phyloP scores from a whole-genome alignment of 2,113 vertebrate species.

The Syngnathus typhle region DNA sequence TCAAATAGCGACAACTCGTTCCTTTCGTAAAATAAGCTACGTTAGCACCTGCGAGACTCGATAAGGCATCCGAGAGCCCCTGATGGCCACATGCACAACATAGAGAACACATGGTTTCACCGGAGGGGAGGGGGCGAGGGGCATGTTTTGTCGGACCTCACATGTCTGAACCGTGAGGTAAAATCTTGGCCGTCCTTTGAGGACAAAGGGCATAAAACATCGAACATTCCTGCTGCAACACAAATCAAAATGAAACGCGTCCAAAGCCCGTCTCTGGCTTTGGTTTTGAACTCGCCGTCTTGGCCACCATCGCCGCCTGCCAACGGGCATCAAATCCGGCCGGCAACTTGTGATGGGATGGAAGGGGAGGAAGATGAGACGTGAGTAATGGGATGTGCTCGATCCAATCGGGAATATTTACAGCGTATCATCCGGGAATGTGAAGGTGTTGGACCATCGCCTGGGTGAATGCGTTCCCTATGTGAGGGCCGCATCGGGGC shows the following conservation, averaged over 20 bases:
- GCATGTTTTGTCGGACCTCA: slow-evolving; percentile 24
- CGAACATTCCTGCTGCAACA: slow-evolving; percentile 53
- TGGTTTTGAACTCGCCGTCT: slow-evolving; percentile 50
- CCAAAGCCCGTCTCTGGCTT: slow-evolving; percentile 45
- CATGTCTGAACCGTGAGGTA: slow-evolving; percentile 58
- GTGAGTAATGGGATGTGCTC: slow-evolving; percentile 50
- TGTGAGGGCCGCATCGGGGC: slow-evolving; percentile 47
- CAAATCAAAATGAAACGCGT: slow-evolving; percentile 56
- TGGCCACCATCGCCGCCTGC: slow-evolving; percentile 39
- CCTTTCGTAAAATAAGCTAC: background rate
- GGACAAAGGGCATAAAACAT: slow-evolving; percentile 48
- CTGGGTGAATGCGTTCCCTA: slow-evolving; percentile 66
- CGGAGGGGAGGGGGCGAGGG: slow-evolving; percentile 9
- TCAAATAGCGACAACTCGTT: background rate
- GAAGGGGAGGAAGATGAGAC: slow-evolving; percentile 50
- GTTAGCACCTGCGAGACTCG: no score
- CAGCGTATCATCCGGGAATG: slow-evolving; percentile 53
- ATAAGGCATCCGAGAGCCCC: slow-evolving; percentile 2
- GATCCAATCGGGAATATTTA: slow-evolving; percentile 63
- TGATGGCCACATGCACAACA: slow-evolving; percentile 26
- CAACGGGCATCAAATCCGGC: slow-evolving; percentile 52
- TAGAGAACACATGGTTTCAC: slow-evolving; percentile 47
- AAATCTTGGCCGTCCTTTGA: slow-evolving; percentile 39
- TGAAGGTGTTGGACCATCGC: slow-evolving; percentile 58
- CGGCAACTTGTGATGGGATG: slow-evolving; percentile 47